Evolutionary conservation across 2,113 vertebrate genomes (phyloP), one percentile per base, ranked within the genome.

Genomic region (Ceuthmochares aereus): DNA sequence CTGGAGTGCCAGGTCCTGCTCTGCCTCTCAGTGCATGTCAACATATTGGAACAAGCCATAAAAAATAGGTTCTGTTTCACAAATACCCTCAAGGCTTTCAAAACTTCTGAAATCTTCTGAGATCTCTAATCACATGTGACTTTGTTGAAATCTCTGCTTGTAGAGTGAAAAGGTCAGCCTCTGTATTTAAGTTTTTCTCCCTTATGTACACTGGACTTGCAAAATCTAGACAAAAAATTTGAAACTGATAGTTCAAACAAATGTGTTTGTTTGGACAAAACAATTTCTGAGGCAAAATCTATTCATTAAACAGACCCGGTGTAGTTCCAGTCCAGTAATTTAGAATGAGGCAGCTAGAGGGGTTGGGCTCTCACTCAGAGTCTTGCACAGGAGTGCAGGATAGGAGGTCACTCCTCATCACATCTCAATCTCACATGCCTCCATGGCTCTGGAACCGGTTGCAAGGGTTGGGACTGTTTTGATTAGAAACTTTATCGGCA

Each of bases 131-230:
- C 84, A 89, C 66, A n/a, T 59, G 26, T 19, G 26, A 79, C 77
- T 93, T 95, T 92, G 84, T 87, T 67, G 94, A 95, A 96, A 95
- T 47, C 18, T 75, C 47, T 95, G 91, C 91, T 97, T 95, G 73
- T 94, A 97, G 69, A 92, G 94, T 82, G 77, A 84, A 96, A 96
- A 96, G 96, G 96, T 97, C 95, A 73, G 17, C 40, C 40, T 84
- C 81, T 67, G 55, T 90, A 37, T 92, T 77, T 85, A 93, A 91
- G 54, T 69, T 92, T 84, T 79, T 52, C 55, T 84, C 34, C 81
- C 83, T 86, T 95, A 87, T 23, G 66, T 94, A 91, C 89, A 68
- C 74, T 84, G 36, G 52, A n/a, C 91, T 97, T 97, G 89, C 93
- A 94, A 95, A 97, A 96, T 69, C 77, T 54, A 21, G 77, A 68